These are phyloP conservation scores for Onthophagus taurus DNA, from an alignment of 1,140 invertebrate genomes.

Conservation along the genomic window DNA sequence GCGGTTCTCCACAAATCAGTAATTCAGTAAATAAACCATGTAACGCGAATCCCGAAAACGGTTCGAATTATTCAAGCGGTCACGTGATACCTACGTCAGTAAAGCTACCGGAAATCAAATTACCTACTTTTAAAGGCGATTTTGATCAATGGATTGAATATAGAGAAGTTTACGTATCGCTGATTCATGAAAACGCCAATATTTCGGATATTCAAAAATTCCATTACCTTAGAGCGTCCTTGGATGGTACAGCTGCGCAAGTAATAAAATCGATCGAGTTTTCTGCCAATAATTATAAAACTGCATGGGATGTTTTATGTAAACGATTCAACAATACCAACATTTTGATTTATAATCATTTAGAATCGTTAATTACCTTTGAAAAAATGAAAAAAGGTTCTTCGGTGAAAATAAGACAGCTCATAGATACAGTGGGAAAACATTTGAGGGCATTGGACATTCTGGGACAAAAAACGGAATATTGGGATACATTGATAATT, in stretches of 20 bases:
- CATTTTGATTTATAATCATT: constrained; percentile 18
- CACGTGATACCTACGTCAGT: no score
- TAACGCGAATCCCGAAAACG: no score
- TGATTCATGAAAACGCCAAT: constrained; percentile 21
- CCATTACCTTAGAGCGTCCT: constrained; percentile 28
- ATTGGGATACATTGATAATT: constrained; percentile 2
- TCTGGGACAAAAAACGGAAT: not conserved
- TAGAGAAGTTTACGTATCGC: constrained; percentile 24
- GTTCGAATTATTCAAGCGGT: not conserved
- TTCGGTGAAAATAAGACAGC: no score
- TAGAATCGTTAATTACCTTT: constrained; percentile 10
- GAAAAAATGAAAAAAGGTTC: constrained; percentile 2
- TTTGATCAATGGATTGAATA: constrained; percentile 28
- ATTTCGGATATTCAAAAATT: constrained; percentile 26
- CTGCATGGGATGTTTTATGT: constrained; percentile 26
- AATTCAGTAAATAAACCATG: not conserved
- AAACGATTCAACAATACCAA: constrained; percentile 28
- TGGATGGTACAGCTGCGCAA: constrained; percentile 22
- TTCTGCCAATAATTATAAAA: constrained; percentile 22
- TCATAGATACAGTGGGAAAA: not conserved
- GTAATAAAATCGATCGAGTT: constrained; percentile 27
- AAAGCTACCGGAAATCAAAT: constrained; percentile 20
- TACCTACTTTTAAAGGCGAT: constrained; percentile 26
- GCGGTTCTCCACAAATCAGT: not conserved
- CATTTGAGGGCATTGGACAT: constrained; percentile 7